A percentile compares a stretch with the other conserved stretches of the same genome.
Evolutionary conservation across 2,888 invertebrate species (phyloP).

Genomic region (Lasioglossum villosulum): DNA sequence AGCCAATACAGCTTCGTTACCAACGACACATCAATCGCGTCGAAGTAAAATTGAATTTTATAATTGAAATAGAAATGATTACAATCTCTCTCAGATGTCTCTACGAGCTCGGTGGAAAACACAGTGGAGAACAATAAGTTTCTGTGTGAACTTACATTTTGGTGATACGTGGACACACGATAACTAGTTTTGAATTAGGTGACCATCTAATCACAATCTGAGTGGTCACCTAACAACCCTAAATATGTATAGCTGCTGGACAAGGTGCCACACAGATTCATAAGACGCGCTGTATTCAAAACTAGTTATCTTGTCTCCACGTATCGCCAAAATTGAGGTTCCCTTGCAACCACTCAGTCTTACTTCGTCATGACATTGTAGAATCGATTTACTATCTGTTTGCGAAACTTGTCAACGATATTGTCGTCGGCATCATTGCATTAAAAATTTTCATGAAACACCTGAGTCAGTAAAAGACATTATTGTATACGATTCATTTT

Average conservation of each 20-base stretch:
- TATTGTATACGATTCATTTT: background rate
- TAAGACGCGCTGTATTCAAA: background rate
- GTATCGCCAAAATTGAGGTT: background rate
- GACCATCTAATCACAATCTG: too few species aligned
- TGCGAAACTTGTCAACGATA: background rate
- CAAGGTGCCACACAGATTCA: background rate
- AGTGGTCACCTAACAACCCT: background rate
- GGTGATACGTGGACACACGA: background rate
- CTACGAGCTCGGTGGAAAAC: background rate
- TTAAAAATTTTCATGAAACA: background rate
- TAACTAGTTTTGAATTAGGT: conserved; percentile 7
- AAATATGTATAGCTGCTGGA: background rate
- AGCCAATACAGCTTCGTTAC: background rate
- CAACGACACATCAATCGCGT: background rate
- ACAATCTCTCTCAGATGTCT: background rate
- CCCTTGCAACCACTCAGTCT: background rate
- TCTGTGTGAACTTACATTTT: background rate
- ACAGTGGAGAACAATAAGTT: background rate
- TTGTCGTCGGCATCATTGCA: background rate
- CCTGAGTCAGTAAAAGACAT: background rate
- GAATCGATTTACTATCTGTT: background rate
- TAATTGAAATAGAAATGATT: background rate
- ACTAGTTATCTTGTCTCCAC: background rate
- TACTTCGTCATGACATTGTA: background rate
- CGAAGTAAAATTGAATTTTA: background rate